Percentiles rank a stretch among this genome's conserved stretches.
Evolutionary conservation across 2,113 vertebrate genomes (phyloP).

Genomic region (Dendropsophus ebraccatus): DNA sequence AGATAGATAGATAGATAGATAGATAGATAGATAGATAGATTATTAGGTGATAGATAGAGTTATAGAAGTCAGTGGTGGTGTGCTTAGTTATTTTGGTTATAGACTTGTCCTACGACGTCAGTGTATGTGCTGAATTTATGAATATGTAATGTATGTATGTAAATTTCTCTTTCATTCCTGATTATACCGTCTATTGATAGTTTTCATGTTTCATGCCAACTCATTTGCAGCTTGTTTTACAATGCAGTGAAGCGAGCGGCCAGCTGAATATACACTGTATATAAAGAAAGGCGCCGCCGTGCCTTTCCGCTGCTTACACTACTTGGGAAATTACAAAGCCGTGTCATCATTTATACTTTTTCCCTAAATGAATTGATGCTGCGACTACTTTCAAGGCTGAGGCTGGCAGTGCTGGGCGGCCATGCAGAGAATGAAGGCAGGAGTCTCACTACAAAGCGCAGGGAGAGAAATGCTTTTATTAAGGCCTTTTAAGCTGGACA

Average conservation of each 20-base stretch:
- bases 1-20: too few species aligned
- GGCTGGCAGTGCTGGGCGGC: constrained; percentile 16
- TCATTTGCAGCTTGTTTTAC: constrained; percentile 53
- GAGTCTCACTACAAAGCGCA: neutral
- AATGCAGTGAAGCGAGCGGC: constrained; percentile 45
- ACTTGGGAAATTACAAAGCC: constrained; percentile 47
- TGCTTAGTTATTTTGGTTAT: neutral
- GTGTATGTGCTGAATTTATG: constrained; percentile 26
- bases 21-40: too few species aligned
- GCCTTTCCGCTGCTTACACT: constrained; percentile 44
- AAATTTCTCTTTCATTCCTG: constrained; percentile 38
- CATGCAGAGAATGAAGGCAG: constrained; percentile 36
- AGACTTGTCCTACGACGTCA: constrained; percentile 14
- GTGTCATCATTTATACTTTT: constrained; percentile 47
- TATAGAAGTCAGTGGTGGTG: too few species aligned
- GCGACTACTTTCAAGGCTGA: constrained; percentile 32
- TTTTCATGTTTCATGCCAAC: constrained; percentile 48
- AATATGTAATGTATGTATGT: constrained; percentile 48
- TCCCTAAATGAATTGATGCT: constrained; percentile 45
- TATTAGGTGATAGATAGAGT: too few species aligned
- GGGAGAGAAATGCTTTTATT: constrained; percentile 22
- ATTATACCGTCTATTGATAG: constrained; percentile 44
- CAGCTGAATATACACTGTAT: constrained; percentile 40
- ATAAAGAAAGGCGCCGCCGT: constrained; percentile 10
- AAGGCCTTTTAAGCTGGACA: constrained; percentile 30